Evolutionary conservation across 2,113 vertebrate genomes (phyloP).

Genomic region (Triplophysa dalaica): DNA sequence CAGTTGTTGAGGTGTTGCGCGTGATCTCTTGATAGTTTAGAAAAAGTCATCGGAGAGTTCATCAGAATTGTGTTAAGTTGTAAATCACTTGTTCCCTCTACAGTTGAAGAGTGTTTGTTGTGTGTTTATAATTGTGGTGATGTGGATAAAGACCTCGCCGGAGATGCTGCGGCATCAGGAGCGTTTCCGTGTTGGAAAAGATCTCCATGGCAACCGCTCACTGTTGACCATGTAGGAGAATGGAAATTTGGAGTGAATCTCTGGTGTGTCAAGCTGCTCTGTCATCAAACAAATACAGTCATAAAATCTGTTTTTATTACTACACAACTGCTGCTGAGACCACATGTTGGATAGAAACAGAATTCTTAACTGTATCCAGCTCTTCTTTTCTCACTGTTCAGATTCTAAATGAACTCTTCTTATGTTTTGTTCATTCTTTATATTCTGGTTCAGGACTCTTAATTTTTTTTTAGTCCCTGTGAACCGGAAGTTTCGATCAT

Average conservation of each 20-base stretch:
- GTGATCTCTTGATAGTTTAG: too few relatives aligned
- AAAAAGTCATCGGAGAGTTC: too few relatives aligned
- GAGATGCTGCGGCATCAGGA: slow-evolving; percentile 41
- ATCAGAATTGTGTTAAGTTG: too few relatives aligned
- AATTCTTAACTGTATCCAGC: too few relatives aligned
- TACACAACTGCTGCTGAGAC: neutral
- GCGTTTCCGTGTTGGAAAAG: slow-evolving; percentile 29
- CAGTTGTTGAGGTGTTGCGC: too few relatives aligned
- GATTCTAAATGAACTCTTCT: too few relatives aligned
- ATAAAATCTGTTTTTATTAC: slow-evolving; percentile 7
- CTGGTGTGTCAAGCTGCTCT: slow-evolving; percentile 30
- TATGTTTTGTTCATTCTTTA: too few relatives aligned
- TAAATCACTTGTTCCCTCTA: too few relatives aligned
- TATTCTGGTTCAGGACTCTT: too few relatives aligned
- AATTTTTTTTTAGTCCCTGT: too few relatives aligned
- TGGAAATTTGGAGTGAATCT: slow-evolving; percentile 36
- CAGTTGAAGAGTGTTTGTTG: neutral
- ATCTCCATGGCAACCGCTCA: slow-evolving; percentile 45
- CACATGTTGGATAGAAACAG: neutral
- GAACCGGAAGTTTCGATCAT: too few relatives aligned
- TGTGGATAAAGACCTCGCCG: slow-evolving; percentile 42
- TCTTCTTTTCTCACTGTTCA: too few relatives aligned
- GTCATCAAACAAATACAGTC: slow-evolving; percentile 36
- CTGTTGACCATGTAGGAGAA: neutral
- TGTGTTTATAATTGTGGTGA: slow-evolving; percentile 46